Base-by-base conservation (phyloP, 2,113 vertebrate species). In the Passer domesticus region DNA sequence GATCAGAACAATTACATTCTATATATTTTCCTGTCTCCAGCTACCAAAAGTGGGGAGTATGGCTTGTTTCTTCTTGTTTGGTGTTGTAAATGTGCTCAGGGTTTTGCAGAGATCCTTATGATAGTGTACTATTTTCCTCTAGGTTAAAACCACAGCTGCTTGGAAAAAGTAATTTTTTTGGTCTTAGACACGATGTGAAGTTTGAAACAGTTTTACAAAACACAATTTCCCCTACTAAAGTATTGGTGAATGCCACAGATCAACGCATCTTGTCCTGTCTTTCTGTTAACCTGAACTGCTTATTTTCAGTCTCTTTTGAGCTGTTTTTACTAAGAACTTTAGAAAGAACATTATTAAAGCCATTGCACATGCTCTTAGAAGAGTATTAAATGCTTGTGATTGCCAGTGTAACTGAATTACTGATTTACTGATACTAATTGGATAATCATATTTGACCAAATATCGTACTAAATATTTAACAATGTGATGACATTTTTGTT, bases 1-100 rank as follows among this genome's bases (percentile, higher is more conserved):
- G 97, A 98, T 96, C 95, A 94, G 74, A 77, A 76, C 73, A 90
- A 88, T 90, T 69, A 35, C 16, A 17, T 83, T 60, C 43, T 67
- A 3, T 56, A 6, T 56, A 2, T 90, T 88, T 92, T 85, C 79
- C 37, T 31, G 22, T 90, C 78, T 89, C 22, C 3, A 58, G 55
- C 63, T 82, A 35, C 63, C 90, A 14, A 47, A 95, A 89, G 47
- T 5, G 12, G 27, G 74, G 64, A 90, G 15, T 15, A 2, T 47
- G 60, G 52, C 84, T 92, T 69, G 87, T 95, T 92, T 94, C 86
- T 75, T 94, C 75, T 94, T 53, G 43, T 69, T 79, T 63, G 75
- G 83, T 59, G 59, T 17, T 91, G 74, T 69, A 60, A 73, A 66
- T 3, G 35, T 75, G 41, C 69, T 75, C n/a, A 13, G 49, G 78